Conservation (phyloP, 2,113 vertebrate genomes). For the Chlorodrepanis virens region DNA sequence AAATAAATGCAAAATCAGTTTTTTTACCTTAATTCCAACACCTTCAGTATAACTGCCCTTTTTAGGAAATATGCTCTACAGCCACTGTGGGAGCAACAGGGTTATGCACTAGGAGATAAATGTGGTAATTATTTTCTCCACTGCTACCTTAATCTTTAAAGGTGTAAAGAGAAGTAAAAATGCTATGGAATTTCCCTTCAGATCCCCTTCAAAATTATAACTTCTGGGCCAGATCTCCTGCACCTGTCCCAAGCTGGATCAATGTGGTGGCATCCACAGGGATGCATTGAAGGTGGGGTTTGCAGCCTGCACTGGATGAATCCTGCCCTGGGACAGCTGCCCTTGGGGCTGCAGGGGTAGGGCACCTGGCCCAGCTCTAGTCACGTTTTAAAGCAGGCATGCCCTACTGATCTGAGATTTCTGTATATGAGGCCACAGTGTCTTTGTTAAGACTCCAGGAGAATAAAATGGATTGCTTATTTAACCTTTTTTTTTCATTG, state of each 20-base stretch:
- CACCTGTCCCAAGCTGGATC: background rate
- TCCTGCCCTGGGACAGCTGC: background rate
- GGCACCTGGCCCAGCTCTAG: background rate
- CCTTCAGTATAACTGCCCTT: background rate
- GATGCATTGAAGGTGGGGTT: rapidly evolving
- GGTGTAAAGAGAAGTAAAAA: background rate
- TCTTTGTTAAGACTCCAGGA: background rate
- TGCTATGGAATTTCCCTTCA: background rate
- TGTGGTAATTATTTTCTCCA: background rate
- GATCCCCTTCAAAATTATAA: background rate
- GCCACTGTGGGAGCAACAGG: background rate
- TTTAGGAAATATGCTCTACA: background rate
- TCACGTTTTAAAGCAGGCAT: background rate
- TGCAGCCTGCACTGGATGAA: rapidly evolving
- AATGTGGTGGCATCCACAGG: background rate
- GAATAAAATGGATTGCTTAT: background rate
- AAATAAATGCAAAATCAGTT: background rate
- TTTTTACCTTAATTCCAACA: background rate
- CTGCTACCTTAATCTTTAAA: background rate
- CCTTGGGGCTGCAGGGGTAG: background rate
- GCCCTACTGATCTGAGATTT: background rate
- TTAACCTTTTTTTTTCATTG: background rate
- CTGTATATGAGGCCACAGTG: background rate
- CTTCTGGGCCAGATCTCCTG: background rate
- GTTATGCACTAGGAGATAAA: background rate